These are phyloP conservation scores for Charina bottae DNA, from an alignment of 2,113 vertebrate genomes.

Conservation along the genomic window DNA sequence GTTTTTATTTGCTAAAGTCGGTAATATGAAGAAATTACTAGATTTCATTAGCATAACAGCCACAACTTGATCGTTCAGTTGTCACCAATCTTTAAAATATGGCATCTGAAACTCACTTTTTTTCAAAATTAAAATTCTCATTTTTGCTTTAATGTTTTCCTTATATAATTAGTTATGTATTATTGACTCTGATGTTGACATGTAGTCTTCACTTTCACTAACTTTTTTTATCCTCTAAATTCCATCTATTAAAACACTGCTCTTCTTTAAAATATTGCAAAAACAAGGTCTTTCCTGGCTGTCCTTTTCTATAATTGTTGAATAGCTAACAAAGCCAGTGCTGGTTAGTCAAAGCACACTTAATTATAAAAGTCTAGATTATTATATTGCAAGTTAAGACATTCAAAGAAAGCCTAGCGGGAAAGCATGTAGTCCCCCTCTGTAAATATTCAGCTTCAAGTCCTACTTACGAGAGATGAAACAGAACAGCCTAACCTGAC, in stretches of 20 bases:
- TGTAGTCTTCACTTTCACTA: neutral
- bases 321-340: neutral
- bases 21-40: neutral
- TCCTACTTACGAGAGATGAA: neutral
- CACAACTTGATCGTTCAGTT: neutral
- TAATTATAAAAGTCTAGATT: neutral
- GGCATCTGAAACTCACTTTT: neutral
- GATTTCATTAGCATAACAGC: neutral
- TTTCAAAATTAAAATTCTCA: neutral
- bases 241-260: neutral
- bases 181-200: neutral
- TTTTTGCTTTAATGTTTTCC: neutral
- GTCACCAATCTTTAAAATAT: neutral
- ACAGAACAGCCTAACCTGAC: neutral
- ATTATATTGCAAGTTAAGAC: too few species aligned
- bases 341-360: neutral
- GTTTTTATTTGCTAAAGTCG: constrained; percentile 36
- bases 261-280: neutral
- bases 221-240: neutral
- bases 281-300: neutral
- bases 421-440: neutral
- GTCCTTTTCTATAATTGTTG: neutral
- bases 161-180: neutral
- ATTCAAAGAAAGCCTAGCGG: neutral
- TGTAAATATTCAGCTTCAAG: neutral